Base-by-base conservation (phyloP, 2,888 invertebrate species). In the Caenorhabditis wallacei region DNA sequence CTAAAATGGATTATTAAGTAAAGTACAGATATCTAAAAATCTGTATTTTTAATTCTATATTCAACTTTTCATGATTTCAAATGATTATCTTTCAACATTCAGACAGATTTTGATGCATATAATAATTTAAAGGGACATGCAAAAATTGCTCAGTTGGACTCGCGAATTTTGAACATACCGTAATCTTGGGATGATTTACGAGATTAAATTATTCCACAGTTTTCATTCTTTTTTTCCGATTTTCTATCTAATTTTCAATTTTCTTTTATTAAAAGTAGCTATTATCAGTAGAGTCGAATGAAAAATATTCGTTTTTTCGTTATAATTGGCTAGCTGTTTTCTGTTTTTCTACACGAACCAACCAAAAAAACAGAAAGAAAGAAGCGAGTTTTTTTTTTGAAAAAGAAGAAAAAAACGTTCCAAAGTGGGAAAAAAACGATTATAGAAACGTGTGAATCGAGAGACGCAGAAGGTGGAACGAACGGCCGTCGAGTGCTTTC, bases 401-500 rank as follows among this genome's bases (percentile, higher is more conserved):
- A 75, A 37, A 35, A 43, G 26, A 43, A 10, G 35, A 48, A 48
- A 46, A 61, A 53, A 53, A 66, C 51, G 66, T 66, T 66, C 66
- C 53, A 48, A 53, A 66, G 53, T 66, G 53, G n/a, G 66, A 40
- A 53, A 26, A 64, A 66, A 53, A 51, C 26, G 26, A 13, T n/a
- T 51, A n/a, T 24, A 26, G 64, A 22, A 63, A n/a, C 10, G 37
- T 16, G 18, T 22, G 8, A 56, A 40, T n/a, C 13, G 7, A 37
- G 64, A 75, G 66, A 75, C 75, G 75, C 75, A 75, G 75, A 75
- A 30, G 24, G 54, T 16, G 22, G 61, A 54, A 63, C 59, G 63
- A 72, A 75, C 75, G 75, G 68, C 68, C 69, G 48, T 76, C 76
- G 69, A 76, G 76, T 76, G 76, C 76, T 76, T 61, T 51, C 61